Evolutionary conservation across 2,888 invertebrate genomes (phyloP).

Genomic region (Thumatha senex): DNA sequence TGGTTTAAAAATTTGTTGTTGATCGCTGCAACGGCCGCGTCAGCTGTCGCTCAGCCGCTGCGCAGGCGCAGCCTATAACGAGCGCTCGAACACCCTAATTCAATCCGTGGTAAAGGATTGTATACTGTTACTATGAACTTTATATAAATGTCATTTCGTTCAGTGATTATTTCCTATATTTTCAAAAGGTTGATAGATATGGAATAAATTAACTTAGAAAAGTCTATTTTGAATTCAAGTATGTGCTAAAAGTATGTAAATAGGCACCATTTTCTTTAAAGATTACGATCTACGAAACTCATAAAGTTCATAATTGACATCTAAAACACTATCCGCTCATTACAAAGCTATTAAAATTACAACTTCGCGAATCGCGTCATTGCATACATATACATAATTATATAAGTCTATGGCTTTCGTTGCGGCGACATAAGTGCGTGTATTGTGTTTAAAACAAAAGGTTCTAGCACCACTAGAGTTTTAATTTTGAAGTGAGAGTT

Average conservation of each 20-base stretch:
- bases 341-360: constrained; percentile 41
- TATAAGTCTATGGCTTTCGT: constrained; percentile 49
- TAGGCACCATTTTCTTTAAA: not conserved
- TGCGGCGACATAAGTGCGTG: constrained; percentile 52
- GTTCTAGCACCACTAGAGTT: constrained; percentile 72
- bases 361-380: constrained; percentile 27
- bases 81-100: constrained; percentile 55
- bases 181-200: too few relatives aligned
- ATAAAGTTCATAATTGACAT: constrained; percentile 9
- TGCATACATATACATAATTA: constrained; percentile 37
- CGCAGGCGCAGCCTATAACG: constrained; percentile 58
- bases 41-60: constrained; percentile 78
- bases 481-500: constrained; percentile 80
- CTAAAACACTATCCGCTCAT: constrained; percentile 34
- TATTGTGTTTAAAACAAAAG: constrained; percentile 80
- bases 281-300: constrained; percentile 5
- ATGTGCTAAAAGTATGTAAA: not conserved
- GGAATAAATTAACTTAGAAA: not conserved
- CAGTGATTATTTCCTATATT: too few relatives aligned
- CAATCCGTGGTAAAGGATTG: constrained; percentile 54
- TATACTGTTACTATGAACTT: constrained; percentile 46
- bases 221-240: too few relatives aligned
- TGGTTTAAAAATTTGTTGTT: constrained; percentile 24
- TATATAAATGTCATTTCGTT: not conserved
- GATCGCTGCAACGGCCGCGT: constrained; percentile 36